These are phyloP conservation scores for Hyppa rectilinea DNA, from an alignment of 2,888 invertebrate species.

Conservation along the genomic window DNA sequence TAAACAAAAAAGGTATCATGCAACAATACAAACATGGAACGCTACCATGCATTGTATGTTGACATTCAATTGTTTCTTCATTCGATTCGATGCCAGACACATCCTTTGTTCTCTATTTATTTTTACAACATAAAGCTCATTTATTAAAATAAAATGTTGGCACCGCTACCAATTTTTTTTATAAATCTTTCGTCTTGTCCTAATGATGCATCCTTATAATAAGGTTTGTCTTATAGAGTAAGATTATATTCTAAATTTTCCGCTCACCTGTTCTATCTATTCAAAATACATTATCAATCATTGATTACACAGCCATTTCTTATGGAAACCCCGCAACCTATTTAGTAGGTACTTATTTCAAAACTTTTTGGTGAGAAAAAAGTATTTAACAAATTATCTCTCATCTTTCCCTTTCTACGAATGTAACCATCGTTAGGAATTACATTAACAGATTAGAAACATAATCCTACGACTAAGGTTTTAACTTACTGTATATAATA, in stretches of 20 bases:
- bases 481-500: conserved; percentile 41
- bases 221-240: not conserved
- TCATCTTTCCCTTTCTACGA: not conserved
- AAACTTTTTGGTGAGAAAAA: not conserved
- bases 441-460: conserved; percentile 23
- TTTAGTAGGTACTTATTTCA: not conserved
- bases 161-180: conserved; percentile 42
- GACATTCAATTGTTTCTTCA: conserved; percentile 55
- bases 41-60: conserved; percentile 39
- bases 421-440: not conserved
- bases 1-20: conserved; percentile 49
- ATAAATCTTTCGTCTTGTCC: conserved; percentile 33
- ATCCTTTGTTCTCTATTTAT: conserved; percentile 58
- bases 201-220: conserved; percentile 7
- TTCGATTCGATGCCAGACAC: conserved; percentile 28
- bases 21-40: conserved; percentile 37
- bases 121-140: conserved; percentile 50
- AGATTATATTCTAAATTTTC: conserved; percentile 1
- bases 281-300: not conserved
- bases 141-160: conserved; percentile 57
- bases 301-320: not conserved
- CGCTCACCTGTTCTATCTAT: not conserved
- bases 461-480: conserved; percentile 25
- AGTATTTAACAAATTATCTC: not conserved
- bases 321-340: not conserved